A percentile compares a stretch with the other conserved stretches of the same genome.
Evolutionary conservation across 2,888 invertebrate genomes (phyloP).

Genomic region (Amorpha juglandis): DNA sequence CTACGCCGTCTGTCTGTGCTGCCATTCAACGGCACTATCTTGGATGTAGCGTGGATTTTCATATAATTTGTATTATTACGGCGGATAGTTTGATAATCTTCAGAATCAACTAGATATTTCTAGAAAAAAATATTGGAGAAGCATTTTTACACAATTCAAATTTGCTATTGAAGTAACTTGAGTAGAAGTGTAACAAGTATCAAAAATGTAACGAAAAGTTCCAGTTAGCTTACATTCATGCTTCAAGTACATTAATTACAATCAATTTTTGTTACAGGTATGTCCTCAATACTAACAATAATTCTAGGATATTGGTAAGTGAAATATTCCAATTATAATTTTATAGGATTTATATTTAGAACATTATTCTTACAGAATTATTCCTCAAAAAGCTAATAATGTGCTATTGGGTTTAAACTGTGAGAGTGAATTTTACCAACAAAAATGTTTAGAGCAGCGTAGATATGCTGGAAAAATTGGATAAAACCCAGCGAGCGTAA

Average conservation of each 20-base stretch:
- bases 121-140: too few species aligned
- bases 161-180: too few species aligned
- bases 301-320: not conserved
- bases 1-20: too few species aligned
- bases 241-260: not conserved
- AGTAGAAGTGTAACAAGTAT: not conserved
- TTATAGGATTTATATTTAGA: too few species aligned
- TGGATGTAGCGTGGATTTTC: too few species aligned
- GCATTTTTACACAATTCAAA: not conserved
- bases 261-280: slow-evolving; percentile 8
- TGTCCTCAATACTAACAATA: not conserved
- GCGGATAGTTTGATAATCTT: too few species aligned
- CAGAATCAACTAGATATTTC: too few species aligned
- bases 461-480: slow-evolving; percentile 29
- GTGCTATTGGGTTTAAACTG: not conserved
- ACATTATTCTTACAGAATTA: too few species aligned
- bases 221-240: not conserved
- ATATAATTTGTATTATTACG: too few species aligned
- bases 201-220: not conserved
- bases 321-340: not conserved
- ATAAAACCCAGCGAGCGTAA: slow-evolving; percentile 15
- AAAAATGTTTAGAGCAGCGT: not conserved
- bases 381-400: not conserved
- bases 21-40: too few species aligned
- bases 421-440: not conserved